phyloP scores from a whole-genome alignment of 2,797 vertebrate genomes.

The Prunella strophiata region DNA sequence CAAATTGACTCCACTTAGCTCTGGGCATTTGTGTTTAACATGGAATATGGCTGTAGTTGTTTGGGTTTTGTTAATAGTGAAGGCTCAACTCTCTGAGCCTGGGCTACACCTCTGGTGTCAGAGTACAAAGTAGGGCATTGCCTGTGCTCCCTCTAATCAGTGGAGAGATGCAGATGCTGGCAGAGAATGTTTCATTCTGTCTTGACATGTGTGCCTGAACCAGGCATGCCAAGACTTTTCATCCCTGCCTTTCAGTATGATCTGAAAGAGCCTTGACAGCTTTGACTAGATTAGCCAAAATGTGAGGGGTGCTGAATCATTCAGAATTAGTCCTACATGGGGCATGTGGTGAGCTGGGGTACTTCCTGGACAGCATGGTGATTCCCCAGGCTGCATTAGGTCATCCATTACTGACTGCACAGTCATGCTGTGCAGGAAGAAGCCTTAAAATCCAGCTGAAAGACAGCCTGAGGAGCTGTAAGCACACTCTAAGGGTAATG shows the following conservation, averaged over 20 bases:
- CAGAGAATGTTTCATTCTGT: not conserved
- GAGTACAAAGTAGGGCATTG: not conserved
- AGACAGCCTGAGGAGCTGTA: not conserved
- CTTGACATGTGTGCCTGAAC: not conserved
- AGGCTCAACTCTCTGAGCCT: not conserved
- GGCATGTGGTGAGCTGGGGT: not conserved
- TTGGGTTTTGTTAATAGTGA: not conserved
- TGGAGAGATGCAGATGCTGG: not conserved
- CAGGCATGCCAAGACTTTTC: not conserved
- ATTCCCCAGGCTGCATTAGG: not conserved
- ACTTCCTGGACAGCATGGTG: accelerated
- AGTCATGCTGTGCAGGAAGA: not conserved
- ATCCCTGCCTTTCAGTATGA: not conserved
- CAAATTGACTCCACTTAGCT: not conserved
- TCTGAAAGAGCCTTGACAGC: not conserved
- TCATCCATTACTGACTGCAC: not conserved
- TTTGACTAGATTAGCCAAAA: not conserved
- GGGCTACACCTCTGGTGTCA: not conserved
- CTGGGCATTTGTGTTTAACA: not conserved
- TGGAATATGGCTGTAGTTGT: not conserved
- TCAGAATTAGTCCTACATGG: not conserved
- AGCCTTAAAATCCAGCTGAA: not conserved
- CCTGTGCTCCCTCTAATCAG: not conserved
- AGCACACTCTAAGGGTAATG: not conserved
- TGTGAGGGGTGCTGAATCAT: not conserved